These are phyloP conservation scores for Calameuta filiformis DNA, from an alignment of 2,888 invertebrate genomes.

Conservation along the genomic window DNA sequence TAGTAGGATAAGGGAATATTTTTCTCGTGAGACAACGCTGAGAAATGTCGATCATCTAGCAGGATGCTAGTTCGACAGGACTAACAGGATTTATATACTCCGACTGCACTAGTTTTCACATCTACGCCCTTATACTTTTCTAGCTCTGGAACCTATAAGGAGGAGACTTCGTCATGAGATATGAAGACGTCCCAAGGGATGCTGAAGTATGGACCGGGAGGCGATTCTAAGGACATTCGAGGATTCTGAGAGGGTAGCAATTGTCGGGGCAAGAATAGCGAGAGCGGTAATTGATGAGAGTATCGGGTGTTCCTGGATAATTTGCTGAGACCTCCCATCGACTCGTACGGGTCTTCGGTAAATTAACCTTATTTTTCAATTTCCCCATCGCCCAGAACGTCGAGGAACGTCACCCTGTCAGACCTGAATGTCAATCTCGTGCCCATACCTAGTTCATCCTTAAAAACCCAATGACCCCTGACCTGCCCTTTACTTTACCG, in stretches of 20 bases:
- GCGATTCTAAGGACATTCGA: neutral
- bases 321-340: constrained; percentile 28
- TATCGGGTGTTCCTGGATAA: constrained; percentile 33
- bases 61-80: neutral
- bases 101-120: neutral
- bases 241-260: neutral
- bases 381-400: constrained; percentile 22
- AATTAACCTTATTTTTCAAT: constrained; percentile 49
- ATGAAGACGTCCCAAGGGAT: neutral
- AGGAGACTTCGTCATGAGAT: neutral
- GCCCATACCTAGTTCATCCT: neutral
- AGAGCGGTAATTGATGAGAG: constrained; percentile 23
- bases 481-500: neutral
- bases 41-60: neutral
- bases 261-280: neutral
- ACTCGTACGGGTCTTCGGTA: constrained; percentile 22
- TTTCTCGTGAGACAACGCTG: neutral
- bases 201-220: neutral
- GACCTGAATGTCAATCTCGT: neutral
- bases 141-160: neutral
- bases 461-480: neutral
- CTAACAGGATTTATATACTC: neutral
- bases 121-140: neutral
- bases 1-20: neutral
- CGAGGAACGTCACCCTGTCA: neutral